A percentile compares a stretch with the other conserved stretches of the same genome.
phyloP scores from a whole-genome alignment of 2,113 vertebrate genomes.

The Leiothrix lutea region DNA sequence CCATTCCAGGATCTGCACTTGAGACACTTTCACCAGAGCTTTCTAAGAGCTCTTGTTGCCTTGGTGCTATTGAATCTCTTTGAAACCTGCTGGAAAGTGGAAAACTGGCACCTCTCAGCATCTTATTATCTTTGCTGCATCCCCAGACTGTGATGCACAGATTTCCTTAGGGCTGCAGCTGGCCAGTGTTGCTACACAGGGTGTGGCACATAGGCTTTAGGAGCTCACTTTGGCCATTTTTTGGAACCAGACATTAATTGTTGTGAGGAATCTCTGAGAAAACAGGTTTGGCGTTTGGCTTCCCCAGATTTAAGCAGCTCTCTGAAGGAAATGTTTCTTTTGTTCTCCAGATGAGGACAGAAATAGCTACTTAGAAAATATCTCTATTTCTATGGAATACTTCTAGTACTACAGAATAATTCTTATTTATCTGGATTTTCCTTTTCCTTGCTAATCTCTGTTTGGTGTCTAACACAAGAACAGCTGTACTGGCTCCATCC shows the following conservation, averaged over 20 bases:
- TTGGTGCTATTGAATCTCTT: background rate
- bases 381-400: background rate
- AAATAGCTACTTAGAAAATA: background rate
- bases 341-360: background rate
- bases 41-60: background rate
- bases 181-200: background rate
- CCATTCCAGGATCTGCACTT: background rate
- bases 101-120: background rate
- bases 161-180: background rate
- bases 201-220: background rate
- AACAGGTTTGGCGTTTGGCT: background rate
- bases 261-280: background rate
- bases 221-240: background rate
- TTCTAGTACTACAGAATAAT: background rate
- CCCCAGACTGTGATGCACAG: background rate
- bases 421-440: background rate
- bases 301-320: background rate
- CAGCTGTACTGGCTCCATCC: background rate
- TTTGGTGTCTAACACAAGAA: background rate
- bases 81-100: background rate
- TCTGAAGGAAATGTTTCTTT: background rate
- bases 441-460: background rate
- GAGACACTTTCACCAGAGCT: background rate
- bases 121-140: background rate
- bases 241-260: background rate